These are phyloP conservation scores for Tetranychus urticae DNA, from an alignment of 1,140 invertebrate genomes.

Conservation along the genomic window DNA sequence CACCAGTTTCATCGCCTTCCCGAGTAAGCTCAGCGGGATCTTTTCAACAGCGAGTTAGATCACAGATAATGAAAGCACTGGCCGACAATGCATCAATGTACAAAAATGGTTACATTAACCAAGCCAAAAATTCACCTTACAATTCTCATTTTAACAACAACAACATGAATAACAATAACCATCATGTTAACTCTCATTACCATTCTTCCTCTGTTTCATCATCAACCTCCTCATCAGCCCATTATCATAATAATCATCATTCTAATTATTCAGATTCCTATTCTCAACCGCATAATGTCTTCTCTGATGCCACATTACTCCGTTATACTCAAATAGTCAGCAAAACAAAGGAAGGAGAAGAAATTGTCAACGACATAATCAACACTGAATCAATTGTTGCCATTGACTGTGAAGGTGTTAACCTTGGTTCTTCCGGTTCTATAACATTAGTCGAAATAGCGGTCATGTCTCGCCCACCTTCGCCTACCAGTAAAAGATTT, in stretches of 20 bases:
- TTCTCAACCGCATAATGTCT: neutral
- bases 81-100: conserved; percentile 60
- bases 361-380: conserved; percentile 50
- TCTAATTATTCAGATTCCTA: neutral
- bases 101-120: conserved; percentile 4
- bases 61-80: conserved; percentile 22
- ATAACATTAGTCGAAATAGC: conserved; percentile 66
- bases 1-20: conserved; percentile 4
- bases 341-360: conserved; percentile 30
- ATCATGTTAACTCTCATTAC: neutral
- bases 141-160: too few species aligned
- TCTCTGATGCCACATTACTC: neutral
- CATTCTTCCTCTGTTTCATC: neutral
- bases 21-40: neutral
- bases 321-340: conserved; percentile 11
- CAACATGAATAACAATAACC: too few species aligned
- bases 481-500: neutral
- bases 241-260: conserved; percentile 1
- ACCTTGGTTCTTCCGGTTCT: conserved; percentile 38
- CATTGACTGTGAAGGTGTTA: conserved; percentile 73
- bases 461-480: conserved; percentile 25
- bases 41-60: conserved; percentile 13
- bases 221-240: too few species aligned
- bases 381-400: conserved; percentile 34
- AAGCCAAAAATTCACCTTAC: neutral